These are phyloP conservation scores for Allacma fusca DNA, from an alignment of 2,888 invertebrate species.

Conservation along the genomic window DNA sequence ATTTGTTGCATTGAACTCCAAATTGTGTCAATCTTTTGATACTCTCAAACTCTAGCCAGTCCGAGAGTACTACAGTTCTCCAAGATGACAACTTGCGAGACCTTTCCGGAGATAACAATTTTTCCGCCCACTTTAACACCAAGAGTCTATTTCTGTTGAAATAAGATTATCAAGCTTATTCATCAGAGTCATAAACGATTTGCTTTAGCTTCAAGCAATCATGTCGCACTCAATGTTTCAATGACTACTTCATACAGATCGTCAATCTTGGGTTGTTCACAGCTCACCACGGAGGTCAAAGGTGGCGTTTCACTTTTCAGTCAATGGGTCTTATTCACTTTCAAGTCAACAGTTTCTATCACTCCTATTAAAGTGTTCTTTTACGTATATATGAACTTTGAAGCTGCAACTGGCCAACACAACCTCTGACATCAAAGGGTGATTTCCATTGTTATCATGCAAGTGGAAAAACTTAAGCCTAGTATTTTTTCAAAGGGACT, in stretches of 20 bases:
- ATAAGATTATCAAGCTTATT: not conserved
- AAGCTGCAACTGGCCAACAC: not conserved
- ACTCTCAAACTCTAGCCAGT: too few relatives aligned
- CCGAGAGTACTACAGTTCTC: too few relatives aligned
- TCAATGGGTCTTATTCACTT: not conserved
- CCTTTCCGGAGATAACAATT: not conserved
- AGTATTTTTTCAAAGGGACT: not conserved
- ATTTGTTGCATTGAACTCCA: not conserved
- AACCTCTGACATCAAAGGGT: conserved; percentile 30
- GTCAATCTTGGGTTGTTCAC: conserved; percentile 24
- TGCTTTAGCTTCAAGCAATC: not conserved
- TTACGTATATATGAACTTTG: not conserved
- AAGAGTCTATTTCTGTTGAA: not conserved
- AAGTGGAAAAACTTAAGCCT: not conserved
- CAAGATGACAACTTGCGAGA: too few relatives aligned
- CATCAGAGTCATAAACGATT: not conserved
- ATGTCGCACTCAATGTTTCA: not conserved
- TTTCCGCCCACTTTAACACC: conserved; percentile 11
- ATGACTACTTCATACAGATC: conserved; percentile 4
- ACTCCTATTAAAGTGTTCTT: too few relatives aligned
- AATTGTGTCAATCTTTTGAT: too few relatives aligned
- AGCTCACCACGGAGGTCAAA: conserved; percentile 29
- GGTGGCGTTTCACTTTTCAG: conserved; percentile 26
- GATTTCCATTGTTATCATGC: conserved; percentile 30
- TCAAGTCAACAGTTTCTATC: too few relatives aligned